Base-by-base conservation (phyloP, 2,113 vertebrate species). In the Ia io region DNA sequence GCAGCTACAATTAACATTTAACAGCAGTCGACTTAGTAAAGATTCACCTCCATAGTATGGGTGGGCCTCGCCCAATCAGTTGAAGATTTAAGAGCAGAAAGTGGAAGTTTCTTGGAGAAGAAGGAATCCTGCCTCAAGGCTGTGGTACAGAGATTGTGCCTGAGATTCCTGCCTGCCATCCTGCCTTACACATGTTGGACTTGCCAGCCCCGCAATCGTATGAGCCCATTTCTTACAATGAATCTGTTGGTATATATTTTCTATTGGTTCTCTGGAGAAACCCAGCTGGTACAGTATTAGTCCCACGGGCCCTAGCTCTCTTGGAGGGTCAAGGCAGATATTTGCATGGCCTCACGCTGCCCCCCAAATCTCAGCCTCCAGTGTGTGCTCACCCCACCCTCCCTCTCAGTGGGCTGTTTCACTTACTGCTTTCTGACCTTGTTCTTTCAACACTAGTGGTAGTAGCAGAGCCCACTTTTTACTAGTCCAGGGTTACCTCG, bases 201-300 rank as follows among this genome's bases (percentile, higher is more conserved):
- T 93, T 53, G 25, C 20, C 32, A 59, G 32, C 25, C 9, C 23
- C 9, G 37, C 20, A 37, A 69, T 65, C n/a, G 0, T 32, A 42
- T 51, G 23, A 61, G 53, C 37, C 22, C 80, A 51, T 70, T 88
- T 30, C 49, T 92, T 70, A 70, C 77, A 73, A 92, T 90, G 69
- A 65, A 53, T 71, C 16, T 37, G 25, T 23, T 10, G 1, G 23
- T 70, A 4, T 16, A 4, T 88, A 0, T 9, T 17, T 14, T 16
- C 22, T 63, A 3, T 25, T 25, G 11, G 7, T 28, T 84, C 16
- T 42, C 13, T 67, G 37, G 16, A 71, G 51, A 51, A 86, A 1
- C 5, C 13, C 49, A 20, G 22, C 20, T 44, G 16, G 37, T 9
- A 17, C 17, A 32, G 14, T 42, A 2, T 28, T 49, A 23, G 10